A percentile compares a stretch with the other conserved stretches of the same genome.
Evolutionary conservation across 2,113 vertebrate species (phyloP).

Genomic region (Grammomys surdaster): DNA sequence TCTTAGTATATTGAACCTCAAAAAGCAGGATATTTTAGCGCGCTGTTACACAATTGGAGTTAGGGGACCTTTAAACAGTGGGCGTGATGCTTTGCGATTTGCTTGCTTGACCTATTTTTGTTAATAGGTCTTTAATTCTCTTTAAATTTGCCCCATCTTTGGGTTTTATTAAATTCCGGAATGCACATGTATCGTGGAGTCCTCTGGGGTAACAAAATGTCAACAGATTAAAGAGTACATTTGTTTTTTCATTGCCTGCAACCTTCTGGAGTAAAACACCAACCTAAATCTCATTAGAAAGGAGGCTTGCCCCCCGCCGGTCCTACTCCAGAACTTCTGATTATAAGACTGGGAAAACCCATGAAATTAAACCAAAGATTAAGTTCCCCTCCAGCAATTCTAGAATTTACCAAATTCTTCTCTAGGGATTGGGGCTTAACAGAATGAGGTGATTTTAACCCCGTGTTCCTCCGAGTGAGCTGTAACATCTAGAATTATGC

Average conservation of each 20-base stretch:
- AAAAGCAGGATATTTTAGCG: neutral
- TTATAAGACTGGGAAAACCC: neutral
- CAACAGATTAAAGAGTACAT: conserved; percentile 64
- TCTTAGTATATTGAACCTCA: neutral
- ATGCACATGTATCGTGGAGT: conserved; percentile 63
- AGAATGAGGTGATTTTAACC: neutral
- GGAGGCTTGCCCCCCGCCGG: neutral
- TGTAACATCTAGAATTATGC: neutral
- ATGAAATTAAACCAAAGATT: neutral
- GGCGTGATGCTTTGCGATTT: neutral
- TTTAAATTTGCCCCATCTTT: conserved; percentile 69
- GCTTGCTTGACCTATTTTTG: conserved; percentile 68
- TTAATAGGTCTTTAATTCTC: conserved; percentile 79
- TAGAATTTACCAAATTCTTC: neutral
- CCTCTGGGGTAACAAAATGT: conserved; percentile 71
- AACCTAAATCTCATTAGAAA: conserved; percentile 59
- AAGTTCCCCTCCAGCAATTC: neutral
- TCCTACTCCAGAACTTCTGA: neutral
- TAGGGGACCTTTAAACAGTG: conserved; percentile 49
- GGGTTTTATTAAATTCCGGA: conserved; percentile 77
- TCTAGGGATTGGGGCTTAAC: neutral
- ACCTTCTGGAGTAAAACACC: neutral
- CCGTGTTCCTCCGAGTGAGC: neutral
- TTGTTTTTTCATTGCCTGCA: conserved; percentile 32
- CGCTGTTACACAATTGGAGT: neutral